A percentile compares a stretch with the other conserved stretches of the same genome.
Evolutionary conservation across 2,113 vertebrate species (phyloP).

Genomic region (Tetrax tetrax): DNA sequence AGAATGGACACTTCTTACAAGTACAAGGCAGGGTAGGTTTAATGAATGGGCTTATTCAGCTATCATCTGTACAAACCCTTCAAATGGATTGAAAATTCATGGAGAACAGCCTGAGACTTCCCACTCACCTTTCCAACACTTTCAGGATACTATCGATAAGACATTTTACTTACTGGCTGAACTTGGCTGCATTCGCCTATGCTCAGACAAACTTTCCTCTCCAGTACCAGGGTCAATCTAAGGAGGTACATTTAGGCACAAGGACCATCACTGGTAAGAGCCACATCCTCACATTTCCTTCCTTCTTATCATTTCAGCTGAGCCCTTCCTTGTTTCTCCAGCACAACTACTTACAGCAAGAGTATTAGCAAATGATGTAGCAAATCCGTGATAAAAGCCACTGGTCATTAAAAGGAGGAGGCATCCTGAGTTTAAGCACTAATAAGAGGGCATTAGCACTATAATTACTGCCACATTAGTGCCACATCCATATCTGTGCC

Average conservation of each 20-base stretch:
- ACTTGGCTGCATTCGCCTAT: rapidly evolving
- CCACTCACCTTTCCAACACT: neutral
- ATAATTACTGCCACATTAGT: slow-evolving; percentile 16
- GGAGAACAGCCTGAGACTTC: neutral
- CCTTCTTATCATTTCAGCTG: neutral
- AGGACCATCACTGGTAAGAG: neutral
- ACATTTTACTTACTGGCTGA: neutral
- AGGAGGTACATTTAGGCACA: neutral
- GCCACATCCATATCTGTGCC: neutral
- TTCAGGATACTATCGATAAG: neutral
- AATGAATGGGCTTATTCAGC: neutral
- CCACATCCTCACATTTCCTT: neutral
- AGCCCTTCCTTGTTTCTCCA: neutral
- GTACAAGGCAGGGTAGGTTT: neutral
- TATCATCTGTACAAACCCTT: neutral
- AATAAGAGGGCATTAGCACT: slow-evolving; percentile 9
- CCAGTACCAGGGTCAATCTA: neutral
- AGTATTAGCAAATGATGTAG: slow-evolving; percentile 23
- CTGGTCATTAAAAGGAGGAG: neutral
- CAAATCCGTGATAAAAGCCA: slow-evolving; percentile 25
- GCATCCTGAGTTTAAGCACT: slow-evolving; percentile 1
- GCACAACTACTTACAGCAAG: neutral
- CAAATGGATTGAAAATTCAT: neutral
- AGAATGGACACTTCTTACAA: neutral
- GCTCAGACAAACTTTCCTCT: neutral